Conservation (phyloP, 1,140 invertebrate genomes). For the Musca vetustissima region DNA sequence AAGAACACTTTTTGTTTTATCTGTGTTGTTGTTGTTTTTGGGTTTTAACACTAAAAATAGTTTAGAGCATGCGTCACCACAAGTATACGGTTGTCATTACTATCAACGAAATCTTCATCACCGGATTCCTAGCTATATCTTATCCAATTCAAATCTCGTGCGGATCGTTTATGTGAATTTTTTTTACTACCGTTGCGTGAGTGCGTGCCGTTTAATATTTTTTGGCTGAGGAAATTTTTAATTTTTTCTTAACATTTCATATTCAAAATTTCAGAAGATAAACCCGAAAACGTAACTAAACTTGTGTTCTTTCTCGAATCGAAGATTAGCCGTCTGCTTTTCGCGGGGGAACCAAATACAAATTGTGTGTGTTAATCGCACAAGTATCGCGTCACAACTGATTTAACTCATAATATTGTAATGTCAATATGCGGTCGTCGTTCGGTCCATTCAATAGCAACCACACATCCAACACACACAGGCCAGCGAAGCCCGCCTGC, state of each 20-base stretch:
- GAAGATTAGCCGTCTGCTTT: not conserved
- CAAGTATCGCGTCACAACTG: slow-evolving; percentile 33
- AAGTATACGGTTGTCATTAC: too few species aligned
- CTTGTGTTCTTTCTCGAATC: not conserved
- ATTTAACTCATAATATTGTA: slow-evolving; percentile 28
- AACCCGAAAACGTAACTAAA: not conserved
- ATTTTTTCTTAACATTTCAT: not conserved
- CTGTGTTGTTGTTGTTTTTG: too few species aligned
- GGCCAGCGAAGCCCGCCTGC: not conserved
- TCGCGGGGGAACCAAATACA: not conserved
- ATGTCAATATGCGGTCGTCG: slow-evolving; percentile 17
- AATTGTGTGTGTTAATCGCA: slow-evolving; percentile 24
- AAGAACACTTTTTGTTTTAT: too few species aligned
- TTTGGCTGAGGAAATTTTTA: not conserved
- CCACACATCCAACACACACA: slow-evolving; percentile 17
- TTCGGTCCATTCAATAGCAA: slow-evolving; percentile 27
- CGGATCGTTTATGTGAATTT: too few species aligned
- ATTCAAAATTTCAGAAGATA: not conserved
- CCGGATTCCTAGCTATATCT: too few species aligned
- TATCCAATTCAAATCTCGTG: too few species aligned
- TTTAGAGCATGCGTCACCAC: slow-evolving; percentile 19
- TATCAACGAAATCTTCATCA: too few species aligned
- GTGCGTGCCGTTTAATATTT: not conserved
- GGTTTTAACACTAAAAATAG: not conserved
- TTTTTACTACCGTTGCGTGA: too few species aligned